A percentile compares a stretch with the other conserved stretches of the same genome.
Conservation (phyloP, 2,113 vertebrate species). For the Cyanoliseus patagonus region DNA sequence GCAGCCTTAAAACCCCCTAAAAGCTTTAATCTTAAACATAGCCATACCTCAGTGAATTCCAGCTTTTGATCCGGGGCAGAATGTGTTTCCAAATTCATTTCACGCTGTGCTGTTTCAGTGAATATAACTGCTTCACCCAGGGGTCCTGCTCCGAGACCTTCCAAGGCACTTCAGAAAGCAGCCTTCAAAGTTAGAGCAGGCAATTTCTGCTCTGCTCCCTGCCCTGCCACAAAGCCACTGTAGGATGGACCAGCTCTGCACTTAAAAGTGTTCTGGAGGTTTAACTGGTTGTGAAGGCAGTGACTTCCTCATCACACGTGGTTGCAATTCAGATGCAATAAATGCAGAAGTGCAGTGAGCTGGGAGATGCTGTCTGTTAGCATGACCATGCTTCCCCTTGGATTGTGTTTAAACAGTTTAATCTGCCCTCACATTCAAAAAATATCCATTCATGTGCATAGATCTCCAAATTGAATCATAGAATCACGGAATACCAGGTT, state of each 20-base stretch:
- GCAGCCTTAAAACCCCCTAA: background rate
- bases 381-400: background rate
- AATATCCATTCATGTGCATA: background rate
- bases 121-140: constrained; percentile 21
- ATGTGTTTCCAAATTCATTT: constrained; percentile 59
- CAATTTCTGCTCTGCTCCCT: background rate
- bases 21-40: constrained; percentile 49
- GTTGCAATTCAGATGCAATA: background rate
- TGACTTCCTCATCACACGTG: fast-evolving
- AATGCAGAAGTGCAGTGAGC: background rate
- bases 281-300: background rate
- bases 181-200: background rate
- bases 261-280: background rate
- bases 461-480: background rate
- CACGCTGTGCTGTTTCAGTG: constrained; percentile 53
- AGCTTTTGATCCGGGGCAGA: constrained; percentile 56
- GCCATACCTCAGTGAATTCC: constrained; percentile 23
- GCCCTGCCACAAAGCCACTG: background rate
- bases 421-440: background rate
- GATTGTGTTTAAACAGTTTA: background rate
- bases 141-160: background rate
- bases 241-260: background rate
- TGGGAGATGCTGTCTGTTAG: background rate
- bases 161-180: background rate
- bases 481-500: background rate